Base-by-base conservation (phyloP, 2,888 invertebrate genomes). In the Rosalia funebris region DNA sequence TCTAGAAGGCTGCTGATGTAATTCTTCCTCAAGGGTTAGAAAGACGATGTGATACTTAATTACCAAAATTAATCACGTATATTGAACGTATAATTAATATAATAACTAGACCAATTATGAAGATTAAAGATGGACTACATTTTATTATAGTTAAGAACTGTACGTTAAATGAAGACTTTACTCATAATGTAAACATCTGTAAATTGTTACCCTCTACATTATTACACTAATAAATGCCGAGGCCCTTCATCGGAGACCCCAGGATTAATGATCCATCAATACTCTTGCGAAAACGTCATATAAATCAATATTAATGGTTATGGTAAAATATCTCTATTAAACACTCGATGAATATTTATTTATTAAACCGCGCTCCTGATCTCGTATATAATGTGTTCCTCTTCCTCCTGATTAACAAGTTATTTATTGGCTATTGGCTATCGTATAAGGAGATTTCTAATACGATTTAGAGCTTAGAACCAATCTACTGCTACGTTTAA, bases 291-390 rank as follows among this genome's bases (percentile, higher is more conserved):
- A 50, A 53, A 34, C 56, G 58, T 56, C 59, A 48, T 47, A 52
- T 62, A 62, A 62, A 62, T 62, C 62, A 62, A 62, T 62, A 62
- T 62, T 62, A 59, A 62, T 62, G 62, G 42, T 59, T 19, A 17
- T 9, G 12, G 46, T 47, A 31, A 47, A 59, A 62, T 56, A 37
- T 62, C 62, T 62, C 52, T 41, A 62, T 62, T 62, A 54, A 53
- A 46, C 7, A 10, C 12, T n/a, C 14, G 14, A 15, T 50, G 39
- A 50, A 39, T 50, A 34, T 11, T 34, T 34, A 50, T 39, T 39
- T 50, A 50, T 39, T 15, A 44, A 44, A 25, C 10, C 7, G 42
- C 16, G 16, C 10, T 20, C 1, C 1, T n/a, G 34, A 34, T 44
- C 20, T 25, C 25, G 4, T 7, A 25, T 25, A 25, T 25, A 25